These are phyloP conservation scores for Huso huso DNA, from an alignment of 2,797 vertebrate species.

Conservation along the genomic window DNA sequence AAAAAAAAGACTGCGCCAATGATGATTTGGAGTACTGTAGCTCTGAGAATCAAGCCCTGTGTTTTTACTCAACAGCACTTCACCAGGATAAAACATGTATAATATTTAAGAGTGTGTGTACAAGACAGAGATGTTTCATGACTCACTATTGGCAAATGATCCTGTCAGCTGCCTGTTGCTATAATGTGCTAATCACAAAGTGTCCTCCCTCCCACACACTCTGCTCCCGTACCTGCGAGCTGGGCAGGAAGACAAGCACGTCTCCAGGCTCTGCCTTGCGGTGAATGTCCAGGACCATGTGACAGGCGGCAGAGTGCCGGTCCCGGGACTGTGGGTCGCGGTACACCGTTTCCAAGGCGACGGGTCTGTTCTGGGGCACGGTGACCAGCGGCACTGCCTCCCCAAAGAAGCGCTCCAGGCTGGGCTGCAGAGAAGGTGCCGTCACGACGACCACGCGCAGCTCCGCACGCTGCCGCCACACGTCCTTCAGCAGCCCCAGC, in stretches of 20 bases:
- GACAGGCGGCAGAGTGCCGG: slow-evolving; percentile 55
- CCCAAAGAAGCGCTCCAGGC: slow-evolving; percentile 65
- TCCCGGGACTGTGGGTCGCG: slow-evolving; percentile 53
- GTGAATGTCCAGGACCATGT: slow-evolving; percentile 79
- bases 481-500: slow-evolving; percentile 79
- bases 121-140: no score
- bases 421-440: slow-evolving; percentile 53
- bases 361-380: slow-evolving; percentile 28
- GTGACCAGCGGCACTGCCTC: slow-evolving; percentile 58
- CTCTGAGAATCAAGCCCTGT: no score
- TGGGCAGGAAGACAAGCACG: slow-evolving; percentile 77
- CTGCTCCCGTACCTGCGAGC: slow-evolving; percentile 65
- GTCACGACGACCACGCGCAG: slow-evolving; percentile 81
- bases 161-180: no score
- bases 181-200: no score
- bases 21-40: no score
- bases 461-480: slow-evolving; percentile 65
- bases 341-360: slow-evolving; percentile 50
- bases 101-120: no score
- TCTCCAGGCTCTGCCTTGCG: slow-evolving; percentile 67
- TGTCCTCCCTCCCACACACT: no score
- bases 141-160: no score
- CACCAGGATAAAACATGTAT: no score
- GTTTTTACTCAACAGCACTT: no score
- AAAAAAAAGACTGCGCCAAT: no score